Conservation (phyloP, 2,888 invertebrate species). For the Spicauda simplicius region DNA sequence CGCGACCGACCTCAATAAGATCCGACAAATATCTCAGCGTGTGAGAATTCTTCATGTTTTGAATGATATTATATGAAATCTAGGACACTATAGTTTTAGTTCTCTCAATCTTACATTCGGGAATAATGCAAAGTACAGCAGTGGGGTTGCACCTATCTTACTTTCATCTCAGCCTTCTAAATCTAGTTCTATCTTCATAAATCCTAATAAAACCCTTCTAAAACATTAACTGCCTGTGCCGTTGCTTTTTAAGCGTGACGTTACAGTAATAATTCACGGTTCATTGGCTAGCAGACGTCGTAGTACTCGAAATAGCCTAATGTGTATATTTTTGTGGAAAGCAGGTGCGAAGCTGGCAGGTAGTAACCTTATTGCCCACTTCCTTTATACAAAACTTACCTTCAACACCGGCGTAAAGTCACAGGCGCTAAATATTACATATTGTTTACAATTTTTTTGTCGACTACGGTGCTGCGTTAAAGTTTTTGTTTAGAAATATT, state of each 20-base stretch:
- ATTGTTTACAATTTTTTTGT: slow-evolving; percentile 34
- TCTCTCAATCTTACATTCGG: too few species aligned
- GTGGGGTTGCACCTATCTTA: background rate
- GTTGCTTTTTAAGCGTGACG: slow-evolving; percentile 49
- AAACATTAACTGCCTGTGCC: slow-evolving; percentile 37
- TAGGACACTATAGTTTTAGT: too few species aligned
- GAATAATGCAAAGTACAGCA: too few species aligned
- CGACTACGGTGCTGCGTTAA: slow-evolving; percentile 5
- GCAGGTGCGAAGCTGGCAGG: slow-evolving; percentile 64
- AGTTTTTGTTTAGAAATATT: slow-evolving; percentile 28
- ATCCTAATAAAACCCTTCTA: slow-evolving; percentile 22
- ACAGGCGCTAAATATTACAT: slow-evolving; percentile 47
- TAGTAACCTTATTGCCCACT: slow-evolving; percentile 59
- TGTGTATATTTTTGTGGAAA: slow-evolving; percentile 72
- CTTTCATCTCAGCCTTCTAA: background rate
- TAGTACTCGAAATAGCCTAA: slow-evolving; percentile 53
- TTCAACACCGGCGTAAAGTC: slow-evolving; percentile 55
- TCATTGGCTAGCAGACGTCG: slow-evolving; percentile 54
- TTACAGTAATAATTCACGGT: slow-evolving; percentile 62
- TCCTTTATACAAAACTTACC: slow-evolving; percentile 67
- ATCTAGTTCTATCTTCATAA: slow-evolving; percentile 6
- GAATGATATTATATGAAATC: too few species aligned
- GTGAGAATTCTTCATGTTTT: too few species aligned
- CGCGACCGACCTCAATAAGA: too few species aligned
- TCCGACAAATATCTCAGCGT: too few species aligned